A percentile compares a stretch with the other conserved stretches of the same genome.
Conservation (phyloP, 2,113 vertebrate species). For the Pungitius pungitius region DNA sequence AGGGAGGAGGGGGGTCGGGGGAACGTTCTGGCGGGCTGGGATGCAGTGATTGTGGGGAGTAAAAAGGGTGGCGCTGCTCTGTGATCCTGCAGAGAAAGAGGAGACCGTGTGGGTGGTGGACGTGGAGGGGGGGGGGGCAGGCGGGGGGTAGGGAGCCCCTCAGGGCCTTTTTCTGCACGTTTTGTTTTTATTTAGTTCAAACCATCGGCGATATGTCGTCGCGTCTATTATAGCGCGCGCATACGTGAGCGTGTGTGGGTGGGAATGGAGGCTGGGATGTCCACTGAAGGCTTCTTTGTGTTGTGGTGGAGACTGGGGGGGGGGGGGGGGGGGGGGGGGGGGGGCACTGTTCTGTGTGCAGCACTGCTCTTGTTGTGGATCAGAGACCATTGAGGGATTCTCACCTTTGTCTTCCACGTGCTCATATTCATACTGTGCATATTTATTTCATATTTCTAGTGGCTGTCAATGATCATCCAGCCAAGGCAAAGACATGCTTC, state of each 20-base stretch:
- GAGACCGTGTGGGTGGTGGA: constrained; percentile 25
- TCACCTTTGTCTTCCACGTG: neutral
- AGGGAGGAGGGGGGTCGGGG: neutral
- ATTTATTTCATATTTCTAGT: no score
- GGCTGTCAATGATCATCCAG: neutral
- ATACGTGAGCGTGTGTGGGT: neutral
- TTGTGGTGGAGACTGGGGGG: constrained; percentile 3
- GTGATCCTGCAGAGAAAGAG: neutral
- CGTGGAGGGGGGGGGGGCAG: no score
- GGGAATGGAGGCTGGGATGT: neutral
- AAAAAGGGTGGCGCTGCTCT: constrained; percentile 11
- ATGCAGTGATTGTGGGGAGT: constrained; percentile 4
- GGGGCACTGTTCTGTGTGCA: neutral
- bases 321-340: no score
- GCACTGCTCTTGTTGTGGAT: neutral
- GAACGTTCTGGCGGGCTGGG: no score
- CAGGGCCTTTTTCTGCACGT: constrained; percentile 19
- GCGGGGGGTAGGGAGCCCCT: neutral
- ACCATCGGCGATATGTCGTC: neutral
- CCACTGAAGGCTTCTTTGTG: constrained; percentile 20
- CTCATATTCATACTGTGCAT: neutral
- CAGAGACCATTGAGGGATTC: no score
- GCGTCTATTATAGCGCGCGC: neutral
- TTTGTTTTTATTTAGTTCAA: neutral
- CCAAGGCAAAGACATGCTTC: neutral